Evolutionary conservation across 2,888 invertebrate species (phyloP), one percentile per base, ranked within the genome.

Genomic region (Drosophila kanekoi): DNA sequence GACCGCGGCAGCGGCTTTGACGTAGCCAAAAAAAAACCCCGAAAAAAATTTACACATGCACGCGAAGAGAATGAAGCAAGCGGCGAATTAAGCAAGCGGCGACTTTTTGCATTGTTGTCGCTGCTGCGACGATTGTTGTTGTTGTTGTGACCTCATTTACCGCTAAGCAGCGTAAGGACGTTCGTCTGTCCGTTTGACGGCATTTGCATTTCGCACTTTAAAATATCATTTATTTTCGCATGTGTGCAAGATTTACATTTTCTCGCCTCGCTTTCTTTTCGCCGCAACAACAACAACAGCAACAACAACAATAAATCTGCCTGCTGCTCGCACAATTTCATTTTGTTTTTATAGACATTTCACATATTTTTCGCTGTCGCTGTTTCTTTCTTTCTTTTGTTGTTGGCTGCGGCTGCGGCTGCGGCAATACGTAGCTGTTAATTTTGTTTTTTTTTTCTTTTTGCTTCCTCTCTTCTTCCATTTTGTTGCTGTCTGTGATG

Each of bases 401-500:
- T 72, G 52, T 67, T 41, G 23, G 54, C 13, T 68, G 68, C 37
- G 38, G 43, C 43, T 18, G 54, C 54, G 54, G 43, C 54, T 54
- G 54, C 54, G 54, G 48, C 79, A 72, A 67, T 79, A 81, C 68
- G 79, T 85, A 85, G 88, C 88, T 87, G 84, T 86, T 86, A 88
- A 84, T 87, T 78, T 80, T 65, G 68, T 74, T 70, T 5, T 80
- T 18, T 2, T 68, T 71, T 87, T 82, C 72, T 48, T 72, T 67
- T 43, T 53, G 28, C 52, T 61, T 57, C 69, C 59, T 57, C 49
- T 74, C 76, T 68, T 73, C 73, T 75, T 72, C 73, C 57, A 68
- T 68, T 72, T 77, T 76, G 73, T 49, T 77, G 77, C 72, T 82
- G 79, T 78, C 77, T 88, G 86, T 81, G 87, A 84, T 90, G 90